Evolutionary conservation across 2,888 invertebrate species (phyloP).

Genomic region (Sinelater perroti): DNA sequence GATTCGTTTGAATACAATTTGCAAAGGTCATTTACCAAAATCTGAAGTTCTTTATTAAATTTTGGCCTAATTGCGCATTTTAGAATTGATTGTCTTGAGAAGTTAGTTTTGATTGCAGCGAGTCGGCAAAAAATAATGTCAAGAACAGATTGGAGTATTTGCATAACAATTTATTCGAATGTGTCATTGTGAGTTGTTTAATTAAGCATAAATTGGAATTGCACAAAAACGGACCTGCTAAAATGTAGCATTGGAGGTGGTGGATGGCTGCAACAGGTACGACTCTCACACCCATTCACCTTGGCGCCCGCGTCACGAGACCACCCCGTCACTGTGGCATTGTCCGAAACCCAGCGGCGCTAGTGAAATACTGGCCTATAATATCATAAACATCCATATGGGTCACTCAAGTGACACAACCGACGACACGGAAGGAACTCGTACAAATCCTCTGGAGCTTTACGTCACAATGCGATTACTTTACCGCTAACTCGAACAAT

Average conservation of each 20-base stretch:
- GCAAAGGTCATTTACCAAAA: no score
- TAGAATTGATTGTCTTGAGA: no score
- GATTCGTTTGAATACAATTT: no score
- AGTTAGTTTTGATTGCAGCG: no score
- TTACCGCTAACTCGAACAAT: no score
- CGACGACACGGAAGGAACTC: conserved; percentile 17
- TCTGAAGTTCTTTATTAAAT: no score
- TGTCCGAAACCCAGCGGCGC: conserved; percentile 10
- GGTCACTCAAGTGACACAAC: conserved; percentile 7
- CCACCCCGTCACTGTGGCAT: conserved; percentile 27
- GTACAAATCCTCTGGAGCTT: no score
- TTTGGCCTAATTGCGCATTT: no score
- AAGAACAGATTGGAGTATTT: no score
- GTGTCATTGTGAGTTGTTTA: conserved; percentile 3
- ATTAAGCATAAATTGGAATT: conserved; percentile 10
- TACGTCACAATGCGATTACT: no score
- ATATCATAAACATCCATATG: conserved; percentile 25
- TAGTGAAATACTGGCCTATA: conserved; percentile 15
- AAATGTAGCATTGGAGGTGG: conserved; percentile 13
- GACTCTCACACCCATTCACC: conserved; percentile 28
- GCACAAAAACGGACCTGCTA: conserved; percentile 10
- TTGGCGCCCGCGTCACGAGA: conserved; percentile 16
- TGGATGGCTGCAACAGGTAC: conserved; percentile 23
- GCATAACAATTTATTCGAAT: conserved; percentile 7
- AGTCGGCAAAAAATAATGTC: no score